Evolutionary conservation across 2,113 vertebrate species (phyloP).

Genomic region (human (Homo sapiens)): DNA sequence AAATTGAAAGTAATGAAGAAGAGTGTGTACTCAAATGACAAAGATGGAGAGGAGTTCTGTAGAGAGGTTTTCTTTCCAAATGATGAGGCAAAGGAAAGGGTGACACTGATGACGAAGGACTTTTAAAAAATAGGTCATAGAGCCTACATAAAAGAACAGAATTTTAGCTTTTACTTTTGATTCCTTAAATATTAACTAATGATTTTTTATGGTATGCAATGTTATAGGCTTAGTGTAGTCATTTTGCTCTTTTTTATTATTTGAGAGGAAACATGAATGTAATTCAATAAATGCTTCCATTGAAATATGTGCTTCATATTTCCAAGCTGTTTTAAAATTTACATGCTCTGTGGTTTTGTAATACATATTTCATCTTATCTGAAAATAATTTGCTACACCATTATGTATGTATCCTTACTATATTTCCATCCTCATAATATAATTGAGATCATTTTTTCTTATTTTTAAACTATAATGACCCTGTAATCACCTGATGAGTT

Average conservation of each 20-base stretch:
- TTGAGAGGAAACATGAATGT: not conserved
- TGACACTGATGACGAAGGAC: not conserved
- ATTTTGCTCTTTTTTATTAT: not conserved
- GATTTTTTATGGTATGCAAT: not conserved
- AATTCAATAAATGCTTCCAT: not conserved
- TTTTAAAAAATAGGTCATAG: not conserved
- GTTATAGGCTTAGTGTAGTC: not conserved
- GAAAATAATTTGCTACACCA: not conserved
- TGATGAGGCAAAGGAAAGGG: slow-evolving; percentile 36
- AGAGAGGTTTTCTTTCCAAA: slow-evolving; percentile 41
- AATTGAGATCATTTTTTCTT: not conserved
- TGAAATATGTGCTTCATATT: not conserved
- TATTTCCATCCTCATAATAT: not conserved
- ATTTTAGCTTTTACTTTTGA: not conserved
- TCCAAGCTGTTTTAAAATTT: not conserved
- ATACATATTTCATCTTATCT: not conserved
- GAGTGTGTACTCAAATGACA: slow-evolving; percentile 33
- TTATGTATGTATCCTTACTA: not conserved
- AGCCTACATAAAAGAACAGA: not conserved
- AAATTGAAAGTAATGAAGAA: slow-evolving; percentile 71
- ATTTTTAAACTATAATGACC: not conserved
- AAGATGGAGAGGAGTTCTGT: slow-evolving; percentile 45
- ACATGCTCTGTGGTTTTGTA: not conserved
- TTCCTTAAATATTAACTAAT: not conserved
- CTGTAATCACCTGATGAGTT: not conserved